Conservation (phyloP, 1,140 invertebrate species). For the Pemphigus obesinymphae region DNA sequence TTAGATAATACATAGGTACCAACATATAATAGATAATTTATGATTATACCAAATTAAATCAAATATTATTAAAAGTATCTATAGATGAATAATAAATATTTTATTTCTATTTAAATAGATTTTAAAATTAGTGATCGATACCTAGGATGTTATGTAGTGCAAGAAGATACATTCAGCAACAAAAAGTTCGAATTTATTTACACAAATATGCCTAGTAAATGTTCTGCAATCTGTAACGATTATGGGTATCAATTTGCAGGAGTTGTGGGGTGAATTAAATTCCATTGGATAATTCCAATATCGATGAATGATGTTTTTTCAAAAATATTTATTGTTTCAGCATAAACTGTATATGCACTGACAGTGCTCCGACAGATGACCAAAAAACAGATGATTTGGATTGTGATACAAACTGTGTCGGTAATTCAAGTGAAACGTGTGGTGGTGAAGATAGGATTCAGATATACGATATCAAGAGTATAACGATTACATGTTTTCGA, state of each 20-base stretch:
- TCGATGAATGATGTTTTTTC: not conserved
- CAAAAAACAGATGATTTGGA: conserved; percentile 52
- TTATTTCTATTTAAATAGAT: not conserved
- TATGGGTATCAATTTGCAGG: conserved; percentile 38
- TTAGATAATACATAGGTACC: too few relatives aligned
- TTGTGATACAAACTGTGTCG: conserved; percentile 79
- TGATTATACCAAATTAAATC: too few relatives aligned
- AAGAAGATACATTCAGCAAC: conserved; percentile 19
- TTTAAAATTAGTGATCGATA: not conserved
- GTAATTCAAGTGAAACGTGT: conserved; percentile 66
- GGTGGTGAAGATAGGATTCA: conserved; percentile 77
- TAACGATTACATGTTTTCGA: not conserved
- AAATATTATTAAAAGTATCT: too few relatives aligned
- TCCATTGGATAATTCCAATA: not conserved
- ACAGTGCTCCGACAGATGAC: conserved; percentile 53
- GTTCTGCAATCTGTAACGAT: conserved; percentile 43
- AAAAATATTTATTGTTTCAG: conserved; percentile 55
- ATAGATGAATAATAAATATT: too few relatives aligned
- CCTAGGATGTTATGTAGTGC: conserved; percentile 44
- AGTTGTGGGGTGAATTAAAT: not conserved
- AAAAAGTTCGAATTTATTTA: conserved; percentile 41
- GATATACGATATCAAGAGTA: conserved; percentile 9
- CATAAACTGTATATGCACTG: conserved; percentile 88
- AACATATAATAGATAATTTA: too few relatives aligned
- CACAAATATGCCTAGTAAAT: conserved; percentile 43